Percentiles rank a stretch among this genome's conserved stretches.
These are phyloP conservation scores for Drosophila kambysellisi DNA, from an alignment of 2,888 invertebrate species.

Conservation along the genomic window DNA sequence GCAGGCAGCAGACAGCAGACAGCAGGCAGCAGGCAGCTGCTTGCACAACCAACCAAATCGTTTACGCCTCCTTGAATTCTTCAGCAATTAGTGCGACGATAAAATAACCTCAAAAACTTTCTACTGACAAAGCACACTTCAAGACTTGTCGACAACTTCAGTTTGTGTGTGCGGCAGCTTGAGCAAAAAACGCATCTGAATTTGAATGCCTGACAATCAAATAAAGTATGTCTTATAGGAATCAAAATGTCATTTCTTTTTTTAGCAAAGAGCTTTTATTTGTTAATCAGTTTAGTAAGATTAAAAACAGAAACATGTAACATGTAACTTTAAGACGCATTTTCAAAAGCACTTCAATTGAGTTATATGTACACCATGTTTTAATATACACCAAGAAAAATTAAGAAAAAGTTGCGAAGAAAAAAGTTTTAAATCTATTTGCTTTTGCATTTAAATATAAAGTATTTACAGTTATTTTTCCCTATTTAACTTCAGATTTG, in stretches of 20 bases:
- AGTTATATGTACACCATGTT: constrained; percentile 8
- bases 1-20: constrained; percentile 4
- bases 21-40: constrained; percentile 24
- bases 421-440: constrained; percentile 44
- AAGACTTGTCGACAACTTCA: constrained; percentile 28
- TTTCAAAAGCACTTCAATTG: constrained; percentile 2
- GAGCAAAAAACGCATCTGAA: background rate
- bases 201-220: constrained; percentile 14
- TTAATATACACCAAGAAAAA: constrained; percentile 12
- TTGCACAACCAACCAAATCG: constrained; percentile 36
- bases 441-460: constrained; percentile 56
- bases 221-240: constrained; percentile 1
- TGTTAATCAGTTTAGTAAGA: background rate
- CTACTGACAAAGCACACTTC: constrained; percentile 48
- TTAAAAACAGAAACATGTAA: constrained; percentile 4
- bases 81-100: constrained; percentile 54
- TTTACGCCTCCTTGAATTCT: constrained; percentile 55
- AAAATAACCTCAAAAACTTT: constrained; percentile 49
- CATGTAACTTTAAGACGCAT: background rate
- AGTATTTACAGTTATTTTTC: constrained; percentile 38
- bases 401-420: constrained; percentile 24
- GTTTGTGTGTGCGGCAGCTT: constrained; percentile 6
- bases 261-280: background rate
- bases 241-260: background rate
- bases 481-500: constrained; percentile 11